Conservation (phyloP, 2,888 invertebrate species). For the Ochropacha duplaris region DNA sequence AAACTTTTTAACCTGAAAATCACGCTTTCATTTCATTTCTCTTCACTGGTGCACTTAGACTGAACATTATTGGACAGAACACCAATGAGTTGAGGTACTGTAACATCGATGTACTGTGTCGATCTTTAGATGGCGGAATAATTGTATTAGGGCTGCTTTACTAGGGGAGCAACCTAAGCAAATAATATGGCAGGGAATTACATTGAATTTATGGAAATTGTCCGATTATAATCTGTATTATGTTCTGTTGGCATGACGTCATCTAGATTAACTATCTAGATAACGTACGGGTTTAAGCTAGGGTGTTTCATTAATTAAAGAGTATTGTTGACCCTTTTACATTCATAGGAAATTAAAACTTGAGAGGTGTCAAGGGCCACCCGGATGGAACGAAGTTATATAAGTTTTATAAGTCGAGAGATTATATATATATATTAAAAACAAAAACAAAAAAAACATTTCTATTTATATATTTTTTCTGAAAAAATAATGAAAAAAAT, state of each 20-base stretch:
- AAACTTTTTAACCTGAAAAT: too few relatives aligned
- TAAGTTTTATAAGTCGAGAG: too few relatives aligned
- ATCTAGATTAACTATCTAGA: background rate
- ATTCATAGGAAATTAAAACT: too few relatives aligned
- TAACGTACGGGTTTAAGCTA: background rate
- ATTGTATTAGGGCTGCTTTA: slow-evolving; percentile 2
- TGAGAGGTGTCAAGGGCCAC: too few relatives aligned
- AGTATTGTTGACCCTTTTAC: too few relatives aligned
- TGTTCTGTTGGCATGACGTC: background rate
- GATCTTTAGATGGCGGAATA: background rate
- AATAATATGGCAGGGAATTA: slow-evolving; percentile 20
- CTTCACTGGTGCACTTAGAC: too few relatives aligned
- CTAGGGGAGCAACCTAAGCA: background rate
- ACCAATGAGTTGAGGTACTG: background rate
- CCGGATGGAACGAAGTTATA: too few relatives aligned
- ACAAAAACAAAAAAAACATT: too few relatives aligned
- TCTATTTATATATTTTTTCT: too few relatives aligned
- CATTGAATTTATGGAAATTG: slow-evolving; percentile 34
- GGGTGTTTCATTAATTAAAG: background rate
- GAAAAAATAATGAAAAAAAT: too few relatives aligned
- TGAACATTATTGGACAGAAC: background rate
- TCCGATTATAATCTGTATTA: slow-evolving; percentile 6
- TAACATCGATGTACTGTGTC: background rate
- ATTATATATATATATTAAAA: too few relatives aligned
- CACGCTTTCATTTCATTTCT: too few relatives aligned